These are phyloP conservation scores for Odocoileus virginianus DNA, from an alignment of 2,113 vertebrate species.

Conservation along the genomic window DNA sequence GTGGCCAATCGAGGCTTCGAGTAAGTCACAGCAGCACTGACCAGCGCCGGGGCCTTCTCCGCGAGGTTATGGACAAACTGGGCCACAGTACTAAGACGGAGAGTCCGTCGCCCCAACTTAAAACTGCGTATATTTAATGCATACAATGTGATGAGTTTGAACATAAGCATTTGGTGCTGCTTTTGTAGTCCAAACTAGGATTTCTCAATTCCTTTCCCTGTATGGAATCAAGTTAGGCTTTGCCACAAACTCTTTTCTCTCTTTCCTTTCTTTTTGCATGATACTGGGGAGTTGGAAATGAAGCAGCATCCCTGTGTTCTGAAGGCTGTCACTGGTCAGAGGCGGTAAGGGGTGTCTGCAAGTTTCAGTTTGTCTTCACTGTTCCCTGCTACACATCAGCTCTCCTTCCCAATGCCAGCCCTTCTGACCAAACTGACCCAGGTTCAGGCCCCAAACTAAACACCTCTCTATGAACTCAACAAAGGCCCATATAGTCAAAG, in stretches of 20 bases:
- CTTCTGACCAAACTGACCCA: not conserved
- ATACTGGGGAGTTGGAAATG: not conserved
- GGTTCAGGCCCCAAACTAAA: not conserved
- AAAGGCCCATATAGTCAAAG: not conserved
- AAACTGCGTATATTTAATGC: not conserved
- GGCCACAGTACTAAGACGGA: too few relatives aligned
- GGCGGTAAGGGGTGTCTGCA: rapidly evolving
- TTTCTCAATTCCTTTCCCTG: not conserved
- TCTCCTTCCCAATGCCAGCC: not conserved
- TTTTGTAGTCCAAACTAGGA: not conserved
- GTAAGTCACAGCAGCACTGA: too few relatives aligned
- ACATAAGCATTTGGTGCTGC: not conserved
- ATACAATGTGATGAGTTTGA: not conserved
- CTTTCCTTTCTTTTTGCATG: not conserved
- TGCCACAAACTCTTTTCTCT: not conserved
- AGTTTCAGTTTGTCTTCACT: not conserved
- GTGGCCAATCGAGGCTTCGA: too few relatives aligned
- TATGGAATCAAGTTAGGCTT: not conserved
- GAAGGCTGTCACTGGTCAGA: not conserved
- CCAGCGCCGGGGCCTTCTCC: too few relatives aligned
- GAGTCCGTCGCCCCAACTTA: not conserved
- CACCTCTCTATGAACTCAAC: not conserved
- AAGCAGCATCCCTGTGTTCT: not conserved
- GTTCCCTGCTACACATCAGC: not conserved
- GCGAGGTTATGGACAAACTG: too few relatives aligned